phyloP scores from a whole-genome alignment of 1,140 invertebrate species.

The Venturia canescens region DNA sequence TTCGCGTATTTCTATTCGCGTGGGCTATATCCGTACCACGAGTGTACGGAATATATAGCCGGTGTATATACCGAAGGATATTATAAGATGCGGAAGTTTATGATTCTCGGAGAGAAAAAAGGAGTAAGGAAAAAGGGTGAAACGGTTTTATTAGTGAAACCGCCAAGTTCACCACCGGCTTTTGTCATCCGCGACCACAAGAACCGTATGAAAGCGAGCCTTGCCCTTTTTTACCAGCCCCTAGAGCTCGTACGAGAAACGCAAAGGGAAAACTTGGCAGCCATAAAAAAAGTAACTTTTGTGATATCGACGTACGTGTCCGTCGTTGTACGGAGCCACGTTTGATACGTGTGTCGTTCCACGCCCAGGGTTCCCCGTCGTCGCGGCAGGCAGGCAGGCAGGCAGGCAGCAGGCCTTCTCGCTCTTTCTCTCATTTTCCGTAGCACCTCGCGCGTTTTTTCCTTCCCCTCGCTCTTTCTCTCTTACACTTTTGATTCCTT shows the following conservation, averaged over 20 bases:
- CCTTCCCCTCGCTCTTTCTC: neutral
- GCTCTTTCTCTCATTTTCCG: conserved; percentile 36
- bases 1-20: too few species aligned
- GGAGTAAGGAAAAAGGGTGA: conserved; percentile 30
- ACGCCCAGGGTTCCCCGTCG: conserved; percentile 49
- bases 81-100: conserved; percentile 6
- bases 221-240: neutral
- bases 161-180: neutral
- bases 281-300: conserved; percentile 59
- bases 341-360: conserved; percentile 69
- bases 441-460: neutral
- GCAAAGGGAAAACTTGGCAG: conserved; percentile 57
- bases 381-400: too few species aligned
- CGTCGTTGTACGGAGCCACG: conserved; percentile 63
- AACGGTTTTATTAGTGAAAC: conserved; percentile 47
- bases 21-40: too few species aligned
- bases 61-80: neutral
- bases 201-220: neutral
- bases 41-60: too few species aligned
- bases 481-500: neutral
- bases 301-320: conserved; percentile 67
- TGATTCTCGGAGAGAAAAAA: conserved; percentile 6
- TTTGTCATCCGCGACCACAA: neutral
- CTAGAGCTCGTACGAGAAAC: neutral
- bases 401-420: too few species aligned